Base-by-base conservation (phyloP, 1,140 invertebrate species). In the Galleria mellonella region DNA sequence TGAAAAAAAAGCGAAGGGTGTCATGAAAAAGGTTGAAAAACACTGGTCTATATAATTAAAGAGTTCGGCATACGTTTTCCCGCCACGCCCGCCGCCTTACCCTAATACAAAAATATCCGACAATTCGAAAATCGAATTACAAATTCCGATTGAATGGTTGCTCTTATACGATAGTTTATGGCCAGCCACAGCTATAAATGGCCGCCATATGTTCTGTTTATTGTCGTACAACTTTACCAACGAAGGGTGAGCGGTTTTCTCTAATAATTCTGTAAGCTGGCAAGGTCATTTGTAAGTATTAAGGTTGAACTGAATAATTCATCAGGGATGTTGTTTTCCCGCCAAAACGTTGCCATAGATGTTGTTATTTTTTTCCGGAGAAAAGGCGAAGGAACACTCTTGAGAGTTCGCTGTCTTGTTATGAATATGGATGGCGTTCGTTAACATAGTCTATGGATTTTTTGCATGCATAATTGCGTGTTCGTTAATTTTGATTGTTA, bases 241-340 rank as follows among this genome's bases (percentile, higher is more conserved):
- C 2, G 2, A 6, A 23, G 6, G 17, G 17, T 2, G 3, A n/a
- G 35, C 17, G 39, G n/a, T 9, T 36, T 51, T 51, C 31, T 30
- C 13, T 37, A 13, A 15, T 11, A 35, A 35, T 37, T 37, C 35
- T 37, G 35, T 35, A 37, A 42, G 33, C 33, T 15, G 35, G 33
- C 30, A 32, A 43, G 38, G 53, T 50, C 46, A 70, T 70, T 63
- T 66, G 51, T 70, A 61, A 62, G 59, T 35, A 69, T 70, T 66
- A 66, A 14, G 37, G 31, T 43, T 38, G 35, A 10, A 38, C 36
- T 65, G 56, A 58, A 70, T 70, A 29, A 70, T 70, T 70, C 62
- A 68, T 68, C 17, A 11, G 11, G 33, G 62, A 31, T 76, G 70
- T 68, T 73, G 62, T 76, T 76, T 76, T 76, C 54, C 61, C 65